Base-by-base conservation (phyloP, 2,797 vertebrate species). In the Centroberyx gerrardi region DNA sequence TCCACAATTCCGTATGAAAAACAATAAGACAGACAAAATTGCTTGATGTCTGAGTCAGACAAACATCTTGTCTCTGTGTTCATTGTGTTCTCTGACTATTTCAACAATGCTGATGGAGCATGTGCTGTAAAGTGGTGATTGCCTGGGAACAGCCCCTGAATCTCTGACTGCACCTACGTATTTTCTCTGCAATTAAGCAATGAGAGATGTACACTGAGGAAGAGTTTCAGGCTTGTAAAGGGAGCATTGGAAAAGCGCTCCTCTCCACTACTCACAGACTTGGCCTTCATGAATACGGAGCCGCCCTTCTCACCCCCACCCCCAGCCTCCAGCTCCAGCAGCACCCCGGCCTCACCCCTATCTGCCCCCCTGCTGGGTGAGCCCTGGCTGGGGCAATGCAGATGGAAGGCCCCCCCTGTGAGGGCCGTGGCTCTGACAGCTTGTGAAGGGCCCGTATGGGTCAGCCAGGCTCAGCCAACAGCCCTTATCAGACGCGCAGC, bases 391-490 rank as follows among this genome's bases (percentile, higher is more conserved):
- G 89, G 93, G 92, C 92, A 89, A 82, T 86, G 84, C 91, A 94
- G 93, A 95, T 94, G 91, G 91, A 93, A 93, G 81, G 82, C 84
- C 93, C 94, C 92, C 92, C 91, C 93, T 94, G 90, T 87, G 91
- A 94, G 93, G 92, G 94, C 92, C 93, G 74, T 33, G 84, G 87
- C 92, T 94, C 91, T 95, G 94, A 95, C 95, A 96, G 95, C 92
- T 94, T 95, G 94, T 93, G 94, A 95, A 94, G 94, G 92, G 92
- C 88, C 91, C 73, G 88, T 72, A 74, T 87, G 92, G 93, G 92
- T 94, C 93, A 92, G 92, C 92, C 90, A 87, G 90, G 83, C 93
- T 93, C 91, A 93, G 90, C 89, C 80, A 91, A 88, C 89, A 92
- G 87, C 90, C 88, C 94, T 95, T 95, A 95, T 96, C 94, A 92